Evolutionary conservation across 2,797 vertebrate genomes (phyloP), one percentile per base, ranked within the genome.

Genomic region (Hippopotamyrus pictus): DNA sequence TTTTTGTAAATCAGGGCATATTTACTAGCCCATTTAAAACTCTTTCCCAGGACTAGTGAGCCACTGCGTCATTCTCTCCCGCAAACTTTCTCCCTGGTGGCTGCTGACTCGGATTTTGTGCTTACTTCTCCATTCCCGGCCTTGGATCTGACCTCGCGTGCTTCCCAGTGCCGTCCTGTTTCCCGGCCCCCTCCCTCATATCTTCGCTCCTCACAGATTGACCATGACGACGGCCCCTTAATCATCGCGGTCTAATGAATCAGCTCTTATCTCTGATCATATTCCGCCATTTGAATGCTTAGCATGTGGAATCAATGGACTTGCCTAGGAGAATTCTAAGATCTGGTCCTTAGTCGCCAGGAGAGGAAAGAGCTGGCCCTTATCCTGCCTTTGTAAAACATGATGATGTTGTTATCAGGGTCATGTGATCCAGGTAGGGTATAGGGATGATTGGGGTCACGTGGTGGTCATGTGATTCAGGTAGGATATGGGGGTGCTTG

Each of bases 201-300:
- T 44, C 33, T 76, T 37, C 17, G 2, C 37, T 76, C 73, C 37
- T 76, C 73, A 76, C 37, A 37, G 37, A 76, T 44, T 17, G 37
- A 44, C 4, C 17, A 8, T 44, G 73, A 44, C 25, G 7, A 86
- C 29, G n/a, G 84, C 50, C 51, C 29, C 51, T 57, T 33, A 86
- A 12, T 86, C 85, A 86, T 86, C 85, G 7, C 17, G 2, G 85
- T 57, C 53, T 86, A 86, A 86, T 22, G 50, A 86, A 59, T 59
- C 53, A 57, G 29, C 50, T 86, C 51, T 57, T 86, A 86, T 57
- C 85, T 86, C 85, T 86, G 22, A 19, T 51, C 29, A 1, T 8
- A 6, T 57, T 86, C 29, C 51, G 12, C 48, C 12, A 0, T 86
- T 54, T 86, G 7, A 54, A 17, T 54, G 50, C 50, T 86, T 51